A percentile compares a stretch with the other conserved stretches of the same genome.
phyloP scores from a whole-genome alignment of 2,113 vertebrate genomes.

The Ovis aries region ARS-UI_Ramb_v3.0 NC_056070.1:61762501-61763000 shows the following conservation, averaged over 20 bases:
- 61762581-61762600: neutral
- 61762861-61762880: neutral
- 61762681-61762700: neutral
- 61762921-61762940: neutral
- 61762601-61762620: neutral
- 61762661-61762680: neutral
- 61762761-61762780: neutral
- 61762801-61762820: neutral
- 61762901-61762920: neutral
- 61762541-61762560: neutral
- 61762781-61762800: neutral
- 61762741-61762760: neutral
- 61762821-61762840: neutral
- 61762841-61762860: neutral
- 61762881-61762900: neutral
- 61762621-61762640: neutral
- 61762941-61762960: neutral
- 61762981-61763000: neutral
- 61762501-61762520: neutral
- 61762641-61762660: neutral
- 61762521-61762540: neutral
- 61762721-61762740: neutral
- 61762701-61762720: neutral
- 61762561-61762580: neutral
- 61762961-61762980: neutral